Base-by-base conservation (phyloP, 1,140 invertebrate species). In the Sarcophaga bullata region DNA sequence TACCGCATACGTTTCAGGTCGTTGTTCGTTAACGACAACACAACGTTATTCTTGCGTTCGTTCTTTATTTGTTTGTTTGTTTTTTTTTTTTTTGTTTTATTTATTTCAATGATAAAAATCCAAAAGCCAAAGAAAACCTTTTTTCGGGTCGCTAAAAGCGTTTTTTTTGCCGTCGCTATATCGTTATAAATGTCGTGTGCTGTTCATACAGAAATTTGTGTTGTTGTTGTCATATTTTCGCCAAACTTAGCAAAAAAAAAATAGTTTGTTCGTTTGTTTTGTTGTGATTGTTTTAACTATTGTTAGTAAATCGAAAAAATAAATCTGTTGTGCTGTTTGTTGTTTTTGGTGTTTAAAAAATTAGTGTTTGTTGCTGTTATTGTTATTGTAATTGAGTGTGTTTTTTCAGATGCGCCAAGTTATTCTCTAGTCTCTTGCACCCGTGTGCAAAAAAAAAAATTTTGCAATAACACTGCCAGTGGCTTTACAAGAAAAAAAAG, bases 1-100 rank as follows among this genome's bases (percentile, higher is more conserved):
- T 78, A 78, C 75, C 75, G 75, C 75, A 52, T 50, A 78, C 75
- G 75, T 78, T 78, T 52, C 48, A 50, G 75, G 75, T 78, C 48
- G 75, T 78, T 78, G 48, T 78, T 78, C 75, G 75, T 50, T 9
- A 17, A 25, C n/a, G 25, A 78, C 62, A 72, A 72, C 19, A 25
- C n/a, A 72, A 72, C 6, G 17, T 9, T 19, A 72, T 25, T 25
- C 8, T 72, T 72, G 17, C 17, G 17, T 19, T 72, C 17, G 17
- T 37, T 37, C 25, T 37, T 37, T 37, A 37, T 37, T 37, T 37
- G 1, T 4, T 37, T 37, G 1, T 37, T 1, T 37, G 25, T 37
- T 37, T 37, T 37, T 37, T 1, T 37, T 37, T 37, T 37, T 4
- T 1, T 37, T 37, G 1, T 37, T 4, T 37, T 37, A 37, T 37